Base-by-base conservation (phyloP, 2,888 invertebrate species). In the Hanleya hanleyi region DNA sequence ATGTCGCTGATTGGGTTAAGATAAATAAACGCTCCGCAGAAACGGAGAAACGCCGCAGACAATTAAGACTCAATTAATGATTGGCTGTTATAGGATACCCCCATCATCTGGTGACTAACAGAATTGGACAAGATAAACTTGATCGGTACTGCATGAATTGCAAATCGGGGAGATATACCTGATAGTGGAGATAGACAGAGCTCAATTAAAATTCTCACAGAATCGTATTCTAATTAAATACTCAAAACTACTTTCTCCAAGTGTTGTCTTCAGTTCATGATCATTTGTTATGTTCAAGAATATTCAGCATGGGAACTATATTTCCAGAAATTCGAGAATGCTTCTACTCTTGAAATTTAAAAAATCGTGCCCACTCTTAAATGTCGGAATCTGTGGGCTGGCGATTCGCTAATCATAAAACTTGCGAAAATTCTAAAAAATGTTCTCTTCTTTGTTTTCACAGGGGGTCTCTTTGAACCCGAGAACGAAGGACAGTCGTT, bases 401-500 rank as follows among this genome's bases (percentile, higher is more conserved):
- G n/a, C n/a, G n/a, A n/a, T n/a, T n/a, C 18, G 18, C 41, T 22
- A 47, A n/a, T 7, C 2, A 47, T 47, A 22, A 7, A n/a, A 22
- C 18, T 47, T 47, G 18, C 3, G 2, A 18, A 47, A 47, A 47
- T 47, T 47, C 22, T 4, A 18, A 47, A n/a, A 5, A 7, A 18
- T 47, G 47, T n/a, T n/a, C 3, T 47, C 22, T 47, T 47, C 22
- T 74, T 67, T 74, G 61, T 47, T 33, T 33, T 82, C 80, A 12
- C 83, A 89, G 97, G 97, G 87, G 97, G 97, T 57, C 95, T 97
- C 80, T 97, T 97, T 91, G 96, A 97, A 85, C 94, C 96, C 77
- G 94, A 95, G 77, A 96, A 96, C 80, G 95, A 95, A 80, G 95
- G 95, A 77, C 94, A 95, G 0, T 97, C 97, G 91, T 92, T 96